A percentile compares a stretch with the other conserved stretches of the same genome.
Conservation (phyloP, 2,888 invertebrate genomes). For the Exephanes ischioxanthus region DNA sequence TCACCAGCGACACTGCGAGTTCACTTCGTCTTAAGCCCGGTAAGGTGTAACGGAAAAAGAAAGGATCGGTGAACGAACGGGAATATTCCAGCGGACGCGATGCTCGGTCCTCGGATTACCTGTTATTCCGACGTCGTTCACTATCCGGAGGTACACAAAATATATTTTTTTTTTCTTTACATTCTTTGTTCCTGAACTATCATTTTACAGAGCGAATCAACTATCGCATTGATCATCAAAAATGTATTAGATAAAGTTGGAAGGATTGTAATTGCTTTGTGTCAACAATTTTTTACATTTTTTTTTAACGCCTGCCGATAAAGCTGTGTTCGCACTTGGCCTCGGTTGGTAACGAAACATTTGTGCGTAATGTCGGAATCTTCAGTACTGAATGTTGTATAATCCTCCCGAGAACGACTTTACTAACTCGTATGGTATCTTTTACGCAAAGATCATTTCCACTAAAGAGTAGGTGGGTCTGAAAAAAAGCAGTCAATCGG, state of each 20-base stretch:
- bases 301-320: background rate
- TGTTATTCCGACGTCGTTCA: constrained; percentile 33
- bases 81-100: constrained; percentile 48
- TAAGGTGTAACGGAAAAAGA: constrained; percentile 53
- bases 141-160: background rate
- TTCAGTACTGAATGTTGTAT: background rate
- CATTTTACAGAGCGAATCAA: background rate
- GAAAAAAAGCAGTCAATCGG: too few relatives aligned
- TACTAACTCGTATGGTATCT: background rate
- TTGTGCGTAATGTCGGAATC: background rate
- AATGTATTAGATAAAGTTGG: background rate
- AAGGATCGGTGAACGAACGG: constrained; percentile 65
- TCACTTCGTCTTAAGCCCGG: constrained; percentile 31
- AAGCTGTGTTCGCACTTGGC: background rate
- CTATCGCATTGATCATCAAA: background rate
- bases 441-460: background rate
- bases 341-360: background rate
- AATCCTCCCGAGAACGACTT: background rate
- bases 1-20: constrained; percentile 60
- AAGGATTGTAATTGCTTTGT: background rate
- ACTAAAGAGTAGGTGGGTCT: too few relatives aligned
- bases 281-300: background rate
- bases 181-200: too few relatives aligned
- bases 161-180: background rate
- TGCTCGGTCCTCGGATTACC: constrained; percentile 38